phyloP scores from a whole-genome alignment of 2,797 vertebrate genomes.

The Serranus cabrilla region DNA sequence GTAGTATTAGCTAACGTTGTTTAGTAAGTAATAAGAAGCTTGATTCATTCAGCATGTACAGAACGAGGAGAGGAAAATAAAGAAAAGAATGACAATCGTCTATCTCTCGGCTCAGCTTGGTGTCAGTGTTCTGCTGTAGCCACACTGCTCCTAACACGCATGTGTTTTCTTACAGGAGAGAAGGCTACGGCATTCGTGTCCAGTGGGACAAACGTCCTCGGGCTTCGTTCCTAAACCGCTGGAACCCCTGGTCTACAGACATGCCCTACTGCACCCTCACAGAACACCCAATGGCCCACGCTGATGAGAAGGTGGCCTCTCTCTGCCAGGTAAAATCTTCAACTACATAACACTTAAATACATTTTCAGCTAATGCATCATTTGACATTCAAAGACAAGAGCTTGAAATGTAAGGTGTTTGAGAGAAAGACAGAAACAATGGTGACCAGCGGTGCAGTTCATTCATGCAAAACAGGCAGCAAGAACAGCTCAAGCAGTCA shows the following conservation, averaged over 20 bases:
- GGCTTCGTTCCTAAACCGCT: slow-evolving; percentile 93
- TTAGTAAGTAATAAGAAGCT: neutral
- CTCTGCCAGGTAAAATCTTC: slow-evolving; percentile 91
- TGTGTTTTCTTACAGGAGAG: slow-evolving; percentile 85
- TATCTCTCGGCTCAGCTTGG: neutral
- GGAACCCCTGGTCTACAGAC: slow-evolving; percentile 97
- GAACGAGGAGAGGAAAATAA: neutral
- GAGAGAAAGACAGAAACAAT: slow-evolving; percentile 23
- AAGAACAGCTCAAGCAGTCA: slow-evolving; percentile 8
- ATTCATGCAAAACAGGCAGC: slow-evolving; percentile 21
- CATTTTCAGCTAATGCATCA: neutral
- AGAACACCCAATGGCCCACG: slow-evolving; percentile 93
- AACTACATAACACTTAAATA: neutral
- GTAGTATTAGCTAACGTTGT: neutral
- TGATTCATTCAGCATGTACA: neutral
- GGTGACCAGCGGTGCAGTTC: slow-evolving; percentile 24
- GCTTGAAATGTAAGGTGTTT: neutral
- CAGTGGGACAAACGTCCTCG: slow-evolving; percentile 96
- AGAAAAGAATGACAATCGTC: neutral
- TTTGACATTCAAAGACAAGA: neutral
- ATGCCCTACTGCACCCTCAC: slow-evolving; percentile 95
- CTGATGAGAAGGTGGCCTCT: slow-evolving; percentile 92
- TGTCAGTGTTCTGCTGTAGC: neutral
- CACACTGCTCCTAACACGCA: neutral
- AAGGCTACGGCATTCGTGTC: slow-evolving; percentile 91